Percentiles rank a stretch among this genome's conserved stretches.
Conservation (phyloP, 2,888 invertebrate species). For the Synergus gifuensis region DNA sequence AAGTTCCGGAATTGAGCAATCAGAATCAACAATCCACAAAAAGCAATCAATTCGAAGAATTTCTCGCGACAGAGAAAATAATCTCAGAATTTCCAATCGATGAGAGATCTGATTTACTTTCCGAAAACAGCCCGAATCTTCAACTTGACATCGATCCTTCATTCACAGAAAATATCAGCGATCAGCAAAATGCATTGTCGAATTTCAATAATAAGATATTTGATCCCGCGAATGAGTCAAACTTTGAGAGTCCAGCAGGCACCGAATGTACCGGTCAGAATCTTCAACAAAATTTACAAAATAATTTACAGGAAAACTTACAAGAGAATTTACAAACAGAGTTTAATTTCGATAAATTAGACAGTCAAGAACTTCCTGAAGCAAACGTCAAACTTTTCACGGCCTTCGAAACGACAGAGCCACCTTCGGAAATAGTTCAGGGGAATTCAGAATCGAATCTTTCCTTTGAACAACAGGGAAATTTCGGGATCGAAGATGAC, state of each 20-base stretch:
- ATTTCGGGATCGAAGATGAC: too few species aligned
- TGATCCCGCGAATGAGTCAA: background rate
- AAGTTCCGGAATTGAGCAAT: background rate
- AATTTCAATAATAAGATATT: conserved; percentile 22
- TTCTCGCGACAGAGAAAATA: conserved; percentile 5
- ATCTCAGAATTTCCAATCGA: conserved; percentile 20
- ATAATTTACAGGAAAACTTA: background rate
- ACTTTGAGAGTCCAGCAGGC: background rate
- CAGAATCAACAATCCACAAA: background rate
- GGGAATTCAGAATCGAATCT: background rate
- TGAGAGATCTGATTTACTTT: conserved; percentile 1
- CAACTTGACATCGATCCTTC: conserved; percentile 28
- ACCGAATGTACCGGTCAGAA: background rate
- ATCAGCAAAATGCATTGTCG: background rate
- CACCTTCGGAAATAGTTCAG: background rate
- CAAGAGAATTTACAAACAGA: background rate
- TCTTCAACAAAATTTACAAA: background rate
- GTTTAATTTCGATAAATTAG: too few species aligned
- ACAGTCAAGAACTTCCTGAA: background rate
- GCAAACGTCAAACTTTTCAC: conserved; percentile 12
- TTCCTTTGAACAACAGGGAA: conserved; percentile 7
- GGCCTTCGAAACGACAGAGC: conserved; percentile 4
- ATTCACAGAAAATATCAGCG: conserved; percentile 7
- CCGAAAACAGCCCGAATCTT: background rate
- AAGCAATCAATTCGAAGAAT: background rate